A percentile compares a stretch with the other conserved stretches of the same genome.
phyloP scores from a whole-genome alignment of 2,888 invertebrate species.

The Perdita meconis region DNA sequence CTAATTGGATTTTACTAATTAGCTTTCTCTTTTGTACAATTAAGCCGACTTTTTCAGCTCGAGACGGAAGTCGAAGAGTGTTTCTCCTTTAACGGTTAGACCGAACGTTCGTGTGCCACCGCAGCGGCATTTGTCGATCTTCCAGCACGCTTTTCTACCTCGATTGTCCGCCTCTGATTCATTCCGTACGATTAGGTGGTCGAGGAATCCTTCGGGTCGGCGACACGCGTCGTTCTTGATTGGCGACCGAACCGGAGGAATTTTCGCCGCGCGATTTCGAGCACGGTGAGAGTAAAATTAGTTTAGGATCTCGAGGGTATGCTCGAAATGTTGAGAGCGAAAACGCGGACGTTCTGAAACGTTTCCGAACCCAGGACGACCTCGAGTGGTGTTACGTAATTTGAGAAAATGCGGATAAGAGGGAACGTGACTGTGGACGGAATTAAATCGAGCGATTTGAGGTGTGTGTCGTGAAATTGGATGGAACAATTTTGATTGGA shows the following conservation, averaged over 20 bases:
- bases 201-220: slow-evolving; percentile 7
- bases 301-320: slow-evolving; percentile 5
- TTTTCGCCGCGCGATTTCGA: not conserved
- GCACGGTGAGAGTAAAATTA: slow-evolving; percentile 30
- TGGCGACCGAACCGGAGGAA: not conserved
- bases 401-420: not conserved
- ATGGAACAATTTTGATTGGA: not conserved
- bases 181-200: slow-evolving; percentile 31
- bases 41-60: slow-evolving; percentile 32
- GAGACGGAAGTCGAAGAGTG: slow-evolving; percentile 52
- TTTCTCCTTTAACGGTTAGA: slow-evolving; percentile 32
- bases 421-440: slow-evolving; percentile 10
- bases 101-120: slow-evolving; percentile 16
- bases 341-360: not conserved
- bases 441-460: slow-evolving; percentile 28
- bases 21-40: slow-evolving; percentile 65
- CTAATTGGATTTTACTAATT: slow-evolving; percentile 68
- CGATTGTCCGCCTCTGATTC: slow-evolving; percentile 21
- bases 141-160: slow-evolving; percentile 19
- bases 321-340: slow-evolving; percentile 13
- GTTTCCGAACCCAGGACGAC: not conserved
- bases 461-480: slow-evolving; percentile 20
- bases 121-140: slow-evolving; percentile 31
- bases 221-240: slow-evolving; percentile 31
- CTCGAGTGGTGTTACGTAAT: slow-evolving; percentile 3